These are phyloP conservation scores for Polypterus bichir DNA, from an alignment of 2,113 vertebrate species.

Conservation along the genomic window DNA sequence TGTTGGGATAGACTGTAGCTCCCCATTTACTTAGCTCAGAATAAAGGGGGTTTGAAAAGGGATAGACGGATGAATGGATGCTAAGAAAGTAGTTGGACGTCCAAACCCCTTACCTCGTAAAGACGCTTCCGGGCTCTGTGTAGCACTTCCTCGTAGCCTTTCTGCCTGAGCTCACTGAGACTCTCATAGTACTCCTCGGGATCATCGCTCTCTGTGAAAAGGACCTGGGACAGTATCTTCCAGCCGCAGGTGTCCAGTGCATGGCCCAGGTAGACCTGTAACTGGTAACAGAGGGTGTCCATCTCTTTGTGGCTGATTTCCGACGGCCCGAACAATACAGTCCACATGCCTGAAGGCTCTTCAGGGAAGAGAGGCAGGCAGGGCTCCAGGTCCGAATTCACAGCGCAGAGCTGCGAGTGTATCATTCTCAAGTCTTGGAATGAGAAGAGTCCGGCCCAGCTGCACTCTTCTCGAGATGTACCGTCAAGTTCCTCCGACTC, in stretches of 20 bases:
- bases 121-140: constrained; percentile 67
- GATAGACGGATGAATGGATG: too few species aligned
- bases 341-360: constrained; percentile 82
- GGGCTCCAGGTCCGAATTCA: constrained; percentile 82
- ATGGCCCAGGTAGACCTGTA: constrained; percentile 86
- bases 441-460: constrained; percentile 92
- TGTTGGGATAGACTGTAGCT: too few species aligned
- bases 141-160: constrained; percentile 86
- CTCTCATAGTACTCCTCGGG: constrained; percentile 94
- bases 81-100: rapidly evolving
- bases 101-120: constrained; percentile 62
- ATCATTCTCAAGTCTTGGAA: constrained; percentile 79
- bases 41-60: too few species aligned
- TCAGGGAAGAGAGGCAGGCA: constrained; percentile 81
- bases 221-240: constrained; percentile 90
- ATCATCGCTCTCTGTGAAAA: constrained; percentile 82
- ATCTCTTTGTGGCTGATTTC: constrained; percentile 57
- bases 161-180: constrained; percentile 80
- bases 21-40: too few species aligned
- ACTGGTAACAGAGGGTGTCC: constrained; percentile 70
- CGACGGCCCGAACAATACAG: constrained; percentile 68
- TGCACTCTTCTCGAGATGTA: constrained; percentile 65
- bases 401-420: constrained; percentile 81
- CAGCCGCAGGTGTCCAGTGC: constrained; percentile 90
- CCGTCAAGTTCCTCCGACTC: constrained; percentile 27